Evolutionary conservation across 1,140 invertebrate species (phyloP).

Genomic region (Heliconius congener): DNA sequence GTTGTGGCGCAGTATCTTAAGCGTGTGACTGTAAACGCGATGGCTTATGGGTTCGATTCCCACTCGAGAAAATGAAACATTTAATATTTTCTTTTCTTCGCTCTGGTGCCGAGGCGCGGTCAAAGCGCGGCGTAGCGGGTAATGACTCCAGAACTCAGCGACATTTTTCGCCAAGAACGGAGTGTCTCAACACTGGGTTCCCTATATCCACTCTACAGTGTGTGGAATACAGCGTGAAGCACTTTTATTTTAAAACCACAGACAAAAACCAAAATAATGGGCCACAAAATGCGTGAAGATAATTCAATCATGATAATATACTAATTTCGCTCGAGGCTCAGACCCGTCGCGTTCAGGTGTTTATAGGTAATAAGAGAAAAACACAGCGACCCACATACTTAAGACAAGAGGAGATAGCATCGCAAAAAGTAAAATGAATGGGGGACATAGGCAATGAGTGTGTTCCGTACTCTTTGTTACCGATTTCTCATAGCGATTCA

Average conservation of each 20-base stretch:
- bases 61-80: too few species aligned
- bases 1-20: too few species aligned
- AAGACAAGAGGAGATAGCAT: constrained; percentile 57
- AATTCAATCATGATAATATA: constrained; percentile 72
- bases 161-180: too few species aligned
- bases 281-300: constrained; percentile 57
- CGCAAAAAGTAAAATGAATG: constrained; percentile 69
- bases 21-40: too few species aligned
- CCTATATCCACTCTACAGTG: too few species aligned
- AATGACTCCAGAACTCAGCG: too few species aligned
- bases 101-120: too few species aligned
- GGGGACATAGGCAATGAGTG: constrained; percentile 60
- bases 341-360: constrained; percentile 48
- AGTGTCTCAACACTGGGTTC: too few species aligned
- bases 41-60: too few species aligned
- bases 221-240: too few species aligned
- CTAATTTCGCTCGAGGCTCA: constrained; percentile 49
- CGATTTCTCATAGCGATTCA: constrained; percentile 74
- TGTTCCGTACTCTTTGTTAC: constrained; percentile 71
- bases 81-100: too few species aligned
- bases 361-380: constrained; percentile 34
- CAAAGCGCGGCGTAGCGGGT: too few species aligned
- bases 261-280: constrained; percentile 51
- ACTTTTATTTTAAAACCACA: neutral
- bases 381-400: constrained; percentile 59